A percentile compares a stretch with the other conserved stretches of the same genome.
phyloP scores from a whole-genome alignment of 2,797 vertebrate genomes.

The Microhierax caerulescens region DNA sequence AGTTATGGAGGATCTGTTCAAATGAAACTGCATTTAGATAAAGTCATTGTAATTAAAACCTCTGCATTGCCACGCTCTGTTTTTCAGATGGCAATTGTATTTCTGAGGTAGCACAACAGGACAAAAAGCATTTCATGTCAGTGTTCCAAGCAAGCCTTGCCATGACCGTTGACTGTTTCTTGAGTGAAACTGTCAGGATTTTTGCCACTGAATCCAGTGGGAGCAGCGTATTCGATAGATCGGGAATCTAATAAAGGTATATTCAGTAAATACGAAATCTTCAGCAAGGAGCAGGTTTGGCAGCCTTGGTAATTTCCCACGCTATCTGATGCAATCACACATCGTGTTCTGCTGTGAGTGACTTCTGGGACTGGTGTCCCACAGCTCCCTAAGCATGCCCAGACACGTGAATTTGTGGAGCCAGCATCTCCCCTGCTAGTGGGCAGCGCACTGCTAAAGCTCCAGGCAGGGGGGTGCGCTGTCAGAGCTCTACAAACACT shows the following conservation, averaged over 20 bases:
- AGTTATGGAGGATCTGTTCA: neutral
- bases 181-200: neutral
- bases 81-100: neutral
- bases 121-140: neutral
- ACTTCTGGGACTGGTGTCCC: neutral
- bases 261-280: neutral
- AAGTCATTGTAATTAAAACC: neutral
- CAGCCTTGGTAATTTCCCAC: neutral
- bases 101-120: neutral
- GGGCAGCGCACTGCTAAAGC: neutral
- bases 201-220: neutral
- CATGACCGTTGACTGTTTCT: fast-evolving
- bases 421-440: neutral
- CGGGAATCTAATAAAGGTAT: fast-evolving
- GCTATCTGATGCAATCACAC: fast-evolving
- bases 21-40: neutral
- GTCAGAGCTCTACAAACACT: neutral
- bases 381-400: neutral
- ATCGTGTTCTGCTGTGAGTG: fast-evolving
- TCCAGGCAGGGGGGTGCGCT: fast-evolving
- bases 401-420: fast-evolving
- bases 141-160: neutral
- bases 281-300: neutral
- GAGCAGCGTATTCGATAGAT: neutral
- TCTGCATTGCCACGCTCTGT: neutral